Percentiles rank a stretch among this genome's conserved stretches.
Evolutionary conservation across 1,140 invertebrate species (phyloP).

Genomic region (Drosophila athabasca): DNA sequence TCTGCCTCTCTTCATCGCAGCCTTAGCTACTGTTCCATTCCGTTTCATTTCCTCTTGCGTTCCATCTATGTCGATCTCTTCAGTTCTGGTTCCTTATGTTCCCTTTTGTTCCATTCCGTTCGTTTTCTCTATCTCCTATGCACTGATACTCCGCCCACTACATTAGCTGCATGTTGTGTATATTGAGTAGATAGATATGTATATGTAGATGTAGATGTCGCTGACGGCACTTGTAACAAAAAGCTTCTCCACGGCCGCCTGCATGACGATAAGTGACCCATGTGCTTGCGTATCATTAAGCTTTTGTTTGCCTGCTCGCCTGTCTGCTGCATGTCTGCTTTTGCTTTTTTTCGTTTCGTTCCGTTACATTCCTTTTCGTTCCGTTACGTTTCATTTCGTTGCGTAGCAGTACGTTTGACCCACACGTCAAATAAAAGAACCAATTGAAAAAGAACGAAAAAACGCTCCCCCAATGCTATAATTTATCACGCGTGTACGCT

Average conservation of each 20-base stretch:
- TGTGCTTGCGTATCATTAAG: slow-evolving; percentile 50
- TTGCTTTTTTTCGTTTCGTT: slow-evolving; percentile 19
- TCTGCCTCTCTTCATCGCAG: slow-evolving; percentile 24
- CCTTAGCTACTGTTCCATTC: slow-evolving; percentile 15
- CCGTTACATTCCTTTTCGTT: slow-evolving; percentile 33
- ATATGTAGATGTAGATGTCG: slow-evolving; percentile 11
- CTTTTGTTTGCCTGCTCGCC: slow-evolving; percentile 36
- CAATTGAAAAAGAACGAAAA: slow-evolving; percentile 13
- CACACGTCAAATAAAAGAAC: slow-evolving; percentile 11
- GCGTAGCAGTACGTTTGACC: slow-evolving; percentile 16
- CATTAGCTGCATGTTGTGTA: slow-evolving; percentile 6
- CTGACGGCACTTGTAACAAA: slow-evolving; percentile 20
- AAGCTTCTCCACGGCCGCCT: too few species aligned
- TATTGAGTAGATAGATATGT: slow-evolving; percentile 17
- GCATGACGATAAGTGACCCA: neutral
- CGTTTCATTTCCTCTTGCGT: slow-evolving; percentile 35
- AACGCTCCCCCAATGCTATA: slow-evolving; percentile 3
- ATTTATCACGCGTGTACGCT: slow-evolving; percentile 35
- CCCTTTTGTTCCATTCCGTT: neutral
- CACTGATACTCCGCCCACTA: slow-evolving; percentile 14
- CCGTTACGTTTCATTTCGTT: slow-evolving; percentile 28
- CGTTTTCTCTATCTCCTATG: slow-evolving; percentile 6
- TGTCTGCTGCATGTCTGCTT: slow-evolving; percentile 14
- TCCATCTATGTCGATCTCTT: slow-evolving; percentile 5
- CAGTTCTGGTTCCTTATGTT: slow-evolving; percentile 5